Conservation (phyloP, 2,113 vertebrate species). For the Sebastes fasciatus region DNA sequence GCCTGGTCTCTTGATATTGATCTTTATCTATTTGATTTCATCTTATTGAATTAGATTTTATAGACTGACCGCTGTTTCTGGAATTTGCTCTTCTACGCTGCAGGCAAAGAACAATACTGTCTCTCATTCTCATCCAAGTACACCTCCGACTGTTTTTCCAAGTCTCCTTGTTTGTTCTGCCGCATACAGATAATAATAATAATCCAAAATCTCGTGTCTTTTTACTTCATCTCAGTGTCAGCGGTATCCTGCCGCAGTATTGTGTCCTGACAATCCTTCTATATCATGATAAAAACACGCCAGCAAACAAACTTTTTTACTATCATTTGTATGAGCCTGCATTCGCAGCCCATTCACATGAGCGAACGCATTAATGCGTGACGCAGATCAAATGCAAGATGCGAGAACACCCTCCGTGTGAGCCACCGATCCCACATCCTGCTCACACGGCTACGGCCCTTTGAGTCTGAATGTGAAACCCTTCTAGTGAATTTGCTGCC, state of each 20-base stretch:
- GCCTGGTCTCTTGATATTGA: slow-evolving; percentile 36
- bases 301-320: slow-evolving; percentile 16
- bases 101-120: slow-evolving; percentile 62
- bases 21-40: slow-evolving; percentile 52
- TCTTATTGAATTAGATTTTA: slow-evolving; percentile 67
- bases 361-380: slow-evolving; percentile 46
- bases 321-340: slow-evolving; percentile 28
- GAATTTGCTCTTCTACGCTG: slow-evolving; percentile 63
- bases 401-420: slow-evolving; percentile 37
- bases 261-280: slow-evolving; percentile 4
- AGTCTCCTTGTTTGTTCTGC: slow-evolving; percentile 44
- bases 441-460: slow-evolving; percentile 47
- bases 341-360: slow-evolving; percentile 43
- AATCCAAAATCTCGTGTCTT: slow-evolving; percentile 28
- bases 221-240: slow-evolving; percentile 15
- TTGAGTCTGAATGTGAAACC: slow-evolving; percentile 52
- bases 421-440: slow-evolving; percentile 52
- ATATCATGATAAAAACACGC: slow-evolving; percentile 20
- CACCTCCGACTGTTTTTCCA: slow-evolving; percentile 50
- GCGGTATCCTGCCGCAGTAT: slow-evolving; percentile 9
- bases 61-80: slow-evolving; percentile 55
- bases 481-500: slow-evolving; percentile 48
- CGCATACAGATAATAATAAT: slow-evolving; percentile 54
- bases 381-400: slow-evolving; percentile 58
- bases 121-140: slow-evolving; percentile 52